phyloP scores from a whole-genome alignment of 2,113 vertebrate species.

The Cygnus atratus region DNA sequence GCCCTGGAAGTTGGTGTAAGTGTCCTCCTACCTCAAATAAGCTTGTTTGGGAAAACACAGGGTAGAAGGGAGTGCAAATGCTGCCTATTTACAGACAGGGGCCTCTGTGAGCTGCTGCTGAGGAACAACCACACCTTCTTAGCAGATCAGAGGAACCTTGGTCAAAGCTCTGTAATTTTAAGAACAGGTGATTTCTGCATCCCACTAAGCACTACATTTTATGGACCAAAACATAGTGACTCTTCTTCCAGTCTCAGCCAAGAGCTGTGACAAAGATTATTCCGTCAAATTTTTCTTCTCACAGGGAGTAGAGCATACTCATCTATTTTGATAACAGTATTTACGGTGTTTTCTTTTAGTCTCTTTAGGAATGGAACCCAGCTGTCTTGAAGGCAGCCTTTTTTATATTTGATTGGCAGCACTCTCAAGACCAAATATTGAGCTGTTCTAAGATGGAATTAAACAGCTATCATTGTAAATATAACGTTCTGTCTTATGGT shows the following conservation, averaged over 20 bases:
- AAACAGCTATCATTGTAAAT: slow-evolving; percentile 54
- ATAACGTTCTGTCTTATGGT: slow-evolving; percentile 8
- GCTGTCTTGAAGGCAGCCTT: slow-evolving; percentile 32
- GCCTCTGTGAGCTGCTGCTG: not conserved
- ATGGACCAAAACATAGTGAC: not conserved
- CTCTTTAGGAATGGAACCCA: slow-evolving; percentile 44
- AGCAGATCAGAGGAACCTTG: not conserved
- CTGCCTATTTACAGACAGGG: not conserved
- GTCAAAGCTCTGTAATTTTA: not conserved
- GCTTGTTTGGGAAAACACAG: not conserved
- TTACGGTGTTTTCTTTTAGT: slow-evolving; percentile 52
- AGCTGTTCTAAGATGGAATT: slow-evolving; percentile 47
- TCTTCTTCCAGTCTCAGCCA: not conserved
- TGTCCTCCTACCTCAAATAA: not conserved
- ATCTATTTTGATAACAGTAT: slow-evolving; percentile 58
- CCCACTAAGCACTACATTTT: not conserved
- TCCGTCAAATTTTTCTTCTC: slow-evolving; percentile 4
- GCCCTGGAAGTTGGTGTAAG: not conserved
- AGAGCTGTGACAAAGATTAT: slow-evolving; percentile 2
- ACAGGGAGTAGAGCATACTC: not conserved
- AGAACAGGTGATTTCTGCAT: not conserved
- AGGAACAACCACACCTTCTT: not conserved
- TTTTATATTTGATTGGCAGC: slow-evolving; percentile 53
- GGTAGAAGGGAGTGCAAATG: not conserved
- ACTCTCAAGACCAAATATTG: slow-evolving; percentile 47